Conservation (phyloP, 2,888 invertebrate species). For the Fabriciana adippe region DNA sequence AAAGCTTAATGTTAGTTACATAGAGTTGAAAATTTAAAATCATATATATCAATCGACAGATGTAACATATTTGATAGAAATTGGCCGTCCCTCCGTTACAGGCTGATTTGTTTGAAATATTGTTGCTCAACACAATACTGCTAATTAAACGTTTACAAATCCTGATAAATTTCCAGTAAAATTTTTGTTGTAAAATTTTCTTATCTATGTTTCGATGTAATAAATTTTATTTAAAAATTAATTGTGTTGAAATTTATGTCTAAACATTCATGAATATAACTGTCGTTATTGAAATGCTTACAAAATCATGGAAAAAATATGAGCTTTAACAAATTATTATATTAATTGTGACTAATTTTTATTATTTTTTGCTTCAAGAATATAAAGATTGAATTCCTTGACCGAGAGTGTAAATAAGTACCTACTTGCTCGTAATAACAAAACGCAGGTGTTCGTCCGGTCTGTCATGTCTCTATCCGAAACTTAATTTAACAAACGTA, state of each 20-base stretch:
- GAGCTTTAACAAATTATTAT: too few species aligned
- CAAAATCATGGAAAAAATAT: too few species aligned
- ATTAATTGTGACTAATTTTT: too few species aligned
- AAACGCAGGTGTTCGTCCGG: conserved; percentile 78
- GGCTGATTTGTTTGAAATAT: conserved; percentile 50
- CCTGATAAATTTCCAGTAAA: conserved; percentile 57
- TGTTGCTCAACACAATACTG: conserved; percentile 70
- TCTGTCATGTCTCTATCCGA: conserved; percentile 62
- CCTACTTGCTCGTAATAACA: conserved; percentile 32
- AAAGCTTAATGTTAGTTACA: conserved; percentile 44
- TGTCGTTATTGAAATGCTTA: too few species aligned
- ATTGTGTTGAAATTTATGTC: too few species aligned
- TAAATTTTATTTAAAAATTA: conserved; percentile 26
- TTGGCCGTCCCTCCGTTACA: conserved; percentile 53
- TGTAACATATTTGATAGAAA: conserved; percentile 58
- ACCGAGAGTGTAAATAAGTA: conserved; percentile 30
- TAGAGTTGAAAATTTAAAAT: conserved; percentile 54
- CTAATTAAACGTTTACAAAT: conserved; percentile 66
- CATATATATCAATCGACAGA: conserved; percentile 55
- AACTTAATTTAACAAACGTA: conserved; percentile 41
- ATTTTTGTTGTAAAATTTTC: conserved; percentile 50
- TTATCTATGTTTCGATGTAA: conserved; percentile 36
- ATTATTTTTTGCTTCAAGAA: not conserved
- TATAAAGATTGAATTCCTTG: conserved; percentile 56
- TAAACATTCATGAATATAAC: conserved; percentile 7